Percentiles rank a stretch among this genome's conserved stretches.
Evolutionary conservation across 1,140 invertebrate genomes (phyloP).

Genomic region (Gyrodactylus salaris): DNA sequence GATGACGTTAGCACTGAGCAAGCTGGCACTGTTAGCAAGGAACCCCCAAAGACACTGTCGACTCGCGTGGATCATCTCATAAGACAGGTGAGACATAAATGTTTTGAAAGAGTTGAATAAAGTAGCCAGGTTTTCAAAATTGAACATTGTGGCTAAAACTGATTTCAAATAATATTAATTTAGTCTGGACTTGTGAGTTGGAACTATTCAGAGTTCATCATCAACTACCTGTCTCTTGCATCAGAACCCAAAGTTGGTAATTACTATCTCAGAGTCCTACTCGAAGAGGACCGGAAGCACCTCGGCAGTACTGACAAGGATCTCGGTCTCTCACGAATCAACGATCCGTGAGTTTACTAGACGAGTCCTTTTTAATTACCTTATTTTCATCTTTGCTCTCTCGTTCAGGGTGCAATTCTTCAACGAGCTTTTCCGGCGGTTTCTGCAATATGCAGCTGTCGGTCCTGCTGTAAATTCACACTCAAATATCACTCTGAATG

Average conservation of each 20-base stretch:
- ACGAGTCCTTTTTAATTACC: neutral
- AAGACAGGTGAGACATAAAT: no score
- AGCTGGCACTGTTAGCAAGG: no score
- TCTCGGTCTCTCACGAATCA: neutral
- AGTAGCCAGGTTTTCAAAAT: no score
- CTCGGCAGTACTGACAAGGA: neutral
- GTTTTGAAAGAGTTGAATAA: no score
- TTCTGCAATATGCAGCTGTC: slow-evolving; percentile 27
- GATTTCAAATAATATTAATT: no score
- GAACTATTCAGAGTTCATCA: slow-evolving; percentile 87
- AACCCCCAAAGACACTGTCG: neutral
- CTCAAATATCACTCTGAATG: neutral
- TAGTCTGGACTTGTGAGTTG: slow-evolving; percentile 33
- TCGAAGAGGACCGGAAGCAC: slow-evolving; percentile 39
- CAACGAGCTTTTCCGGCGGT: slow-evolving; percentile 86
- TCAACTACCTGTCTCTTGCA: slow-evolving; percentile 49
- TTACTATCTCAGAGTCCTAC: slow-evolving; percentile 65
- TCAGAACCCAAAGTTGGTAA: slow-evolving; percentile 93
- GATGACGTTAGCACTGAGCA: no score
- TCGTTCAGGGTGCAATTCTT: slow-evolving; percentile 50
- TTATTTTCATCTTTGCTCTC: neutral
- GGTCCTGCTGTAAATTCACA: neutral
- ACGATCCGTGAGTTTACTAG: neutral
- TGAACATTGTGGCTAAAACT: neutral
- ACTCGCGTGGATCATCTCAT: neutral